Evolutionary conservation across 1,140 invertebrate species (phyloP).

Genomic region (Magallana angulata): DNA sequence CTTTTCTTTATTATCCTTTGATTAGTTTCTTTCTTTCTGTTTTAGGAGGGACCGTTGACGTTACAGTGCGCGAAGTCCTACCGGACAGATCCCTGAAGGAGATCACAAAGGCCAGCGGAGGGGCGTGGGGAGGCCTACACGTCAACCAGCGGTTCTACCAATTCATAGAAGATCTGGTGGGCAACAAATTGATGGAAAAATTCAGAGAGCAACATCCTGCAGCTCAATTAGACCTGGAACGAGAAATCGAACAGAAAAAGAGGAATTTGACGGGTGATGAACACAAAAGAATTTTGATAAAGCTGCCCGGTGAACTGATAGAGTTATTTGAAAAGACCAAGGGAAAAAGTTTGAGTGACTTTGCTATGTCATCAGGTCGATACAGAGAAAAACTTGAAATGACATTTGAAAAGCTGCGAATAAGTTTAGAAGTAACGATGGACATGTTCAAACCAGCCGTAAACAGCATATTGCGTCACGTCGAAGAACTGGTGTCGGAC

Average conservation of each 20-base stretch:
- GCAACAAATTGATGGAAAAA: conserved; percentile 66
- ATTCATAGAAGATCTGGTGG: conserved; percentile 67
- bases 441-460: conserved; percentile 54
- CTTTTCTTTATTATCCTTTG: too few species aligned
- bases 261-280: conserved; percentile 32
- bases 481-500: conserved; percentile 45
- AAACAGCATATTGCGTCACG: conserved; percentile 43
- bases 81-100: conserved; percentile 69
- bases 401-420: conserved; percentile 49
- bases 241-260: conserved; percentile 56
- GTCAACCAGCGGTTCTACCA: conserved; percentile 71
- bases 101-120: conserved; percentile 70
- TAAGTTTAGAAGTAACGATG: conserved; percentile 35
- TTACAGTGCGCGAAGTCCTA: conserved; percentile 69
- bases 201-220: conserved; percentile 63
- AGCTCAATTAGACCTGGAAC: conserved; percentile 62
- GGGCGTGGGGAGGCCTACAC: conserved; percentile 69
- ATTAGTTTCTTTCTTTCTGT: not conserved
- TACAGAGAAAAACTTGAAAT: conserved; percentile 49
- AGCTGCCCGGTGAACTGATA: conserved; percentile 33
- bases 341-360: conserved; percentile 16
- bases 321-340: conserved; percentile 52
- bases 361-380: conserved; percentile 47
- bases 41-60: conserved; percentile 72
- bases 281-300: not conserved